phyloP scores from a whole-genome alignment of 2,888 invertebrate genomes.

The Lasioglossum marginatum region DNA sequence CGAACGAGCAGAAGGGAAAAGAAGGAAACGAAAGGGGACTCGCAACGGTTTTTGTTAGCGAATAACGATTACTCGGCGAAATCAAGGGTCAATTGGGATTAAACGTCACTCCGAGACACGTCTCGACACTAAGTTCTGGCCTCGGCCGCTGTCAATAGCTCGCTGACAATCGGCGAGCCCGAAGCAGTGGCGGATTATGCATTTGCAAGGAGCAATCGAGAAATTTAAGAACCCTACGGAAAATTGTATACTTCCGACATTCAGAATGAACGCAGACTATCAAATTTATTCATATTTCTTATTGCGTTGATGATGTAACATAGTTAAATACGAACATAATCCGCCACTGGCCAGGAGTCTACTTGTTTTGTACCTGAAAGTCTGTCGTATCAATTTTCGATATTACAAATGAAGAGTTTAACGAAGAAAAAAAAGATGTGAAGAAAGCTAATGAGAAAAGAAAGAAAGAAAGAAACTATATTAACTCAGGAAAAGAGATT shows the following conservation, averaged over 20 bases:
- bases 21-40: slow-evolving; percentile 38
- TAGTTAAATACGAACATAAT: slow-evolving; percentile 23
- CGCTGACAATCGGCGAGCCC: slow-evolving; percentile 25
- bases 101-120: slow-evolving; percentile 37
- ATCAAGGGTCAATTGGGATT: slow-evolving; percentile 52
- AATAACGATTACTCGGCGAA: slow-evolving; percentile 37
- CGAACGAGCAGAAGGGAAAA: slow-evolving; percentile 59
- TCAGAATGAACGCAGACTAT: background rate
- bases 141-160: slow-evolving; percentile 41
- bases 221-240: background rate
- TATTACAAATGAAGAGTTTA: slow-evolving; percentile 39
- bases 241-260: background rate
- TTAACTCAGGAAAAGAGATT: slow-evolving; percentile 79
- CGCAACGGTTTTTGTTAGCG: slow-evolving; percentile 39
- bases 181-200: background rate
- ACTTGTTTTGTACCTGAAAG: slow-evolving; percentile 80
- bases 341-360: slow-evolving; percentile 34
- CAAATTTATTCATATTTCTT: background rate
- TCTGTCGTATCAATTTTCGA: slow-evolving; percentile 75
- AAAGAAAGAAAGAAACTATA: slow-evolving; percentile 54
- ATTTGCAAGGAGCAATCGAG: background rate
- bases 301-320: background rate
- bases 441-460: slow-evolving; percentile 44
- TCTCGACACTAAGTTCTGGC: slow-evolving; percentile 42
- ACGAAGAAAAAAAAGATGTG: background rate